phyloP scores from a whole-genome alignment of 2,797 vertebrate species.

The Phalloptychus januarius region DNA sequence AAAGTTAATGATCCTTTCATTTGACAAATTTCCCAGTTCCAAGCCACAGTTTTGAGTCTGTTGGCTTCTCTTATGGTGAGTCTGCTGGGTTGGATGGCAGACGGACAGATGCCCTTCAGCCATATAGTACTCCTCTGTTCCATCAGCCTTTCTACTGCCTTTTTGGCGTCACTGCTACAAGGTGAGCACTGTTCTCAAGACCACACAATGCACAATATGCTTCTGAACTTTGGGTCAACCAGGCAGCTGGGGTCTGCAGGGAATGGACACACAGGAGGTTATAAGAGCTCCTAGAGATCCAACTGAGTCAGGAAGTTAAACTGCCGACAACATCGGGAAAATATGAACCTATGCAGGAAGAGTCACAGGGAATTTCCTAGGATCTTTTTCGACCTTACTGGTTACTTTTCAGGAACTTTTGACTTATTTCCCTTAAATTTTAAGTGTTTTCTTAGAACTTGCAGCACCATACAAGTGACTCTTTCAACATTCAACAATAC shows the following conservation, averaged over 20 bases:
- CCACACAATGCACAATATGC: background rate
- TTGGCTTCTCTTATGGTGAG: constrained; percentile 88
- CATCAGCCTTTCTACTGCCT: constrained; percentile 89
- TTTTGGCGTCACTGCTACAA: constrained; percentile 91
- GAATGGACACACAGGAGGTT: background rate
- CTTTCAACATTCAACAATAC: too few species aligned
- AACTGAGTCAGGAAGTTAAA: background rate
- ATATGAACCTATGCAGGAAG: too few species aligned
- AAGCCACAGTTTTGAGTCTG: constrained; percentile 92
- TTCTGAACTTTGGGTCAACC: background rate
- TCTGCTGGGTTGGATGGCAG: constrained; percentile 88
- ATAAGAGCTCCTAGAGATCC: background rate
- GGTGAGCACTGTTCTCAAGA: constrained; percentile 69
- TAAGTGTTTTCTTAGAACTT: too few species aligned
- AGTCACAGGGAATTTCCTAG: background rate
- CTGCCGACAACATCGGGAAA: background rate
- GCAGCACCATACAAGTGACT: too few species aligned
- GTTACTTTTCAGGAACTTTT: too few species aligned
- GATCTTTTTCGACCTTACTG: too few species aligned
- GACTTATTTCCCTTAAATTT: too few species aligned
- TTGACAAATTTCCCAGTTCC: constrained; percentile 78
- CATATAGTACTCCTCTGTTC: constrained; percentile 90
- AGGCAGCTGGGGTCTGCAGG: background rate
- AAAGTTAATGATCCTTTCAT: background rate
- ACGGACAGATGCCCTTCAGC: constrained; percentile 84